Evolutionary conservation across 2,113 vertebrate genomes (phyloP), one percentile per base, ranked within the genome.

Genomic region (Pterophyllum scalare): DNA sequence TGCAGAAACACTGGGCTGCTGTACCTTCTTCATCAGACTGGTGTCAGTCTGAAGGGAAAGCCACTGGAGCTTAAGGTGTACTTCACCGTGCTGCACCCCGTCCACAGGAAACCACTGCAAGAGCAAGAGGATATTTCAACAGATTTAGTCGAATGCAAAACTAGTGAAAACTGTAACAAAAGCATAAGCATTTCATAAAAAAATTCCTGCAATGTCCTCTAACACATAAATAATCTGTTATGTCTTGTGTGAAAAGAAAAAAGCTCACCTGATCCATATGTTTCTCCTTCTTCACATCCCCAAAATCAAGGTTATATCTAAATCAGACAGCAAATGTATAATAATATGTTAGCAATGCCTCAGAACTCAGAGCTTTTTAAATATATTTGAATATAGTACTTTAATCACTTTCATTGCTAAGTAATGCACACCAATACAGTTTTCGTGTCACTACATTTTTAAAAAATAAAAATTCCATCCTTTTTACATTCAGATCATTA

Each of bases 21-120:
- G 19, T 62, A 95, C 95, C 94, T 95, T 61, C 10, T 60, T 91
- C 52, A 94, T 22, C 54, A 95, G 86, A 20, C 94, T 95, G 57
- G 90, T 85, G 82, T 97, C 92, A 1, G 94, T 80, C 20, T 95
- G 89, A 2, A 99, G 94, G 2, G 97, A 97, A 46, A 97, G 91
- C 98, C 98, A 99, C 91, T 98, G 96, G 6, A 99, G 94, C 74
- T 97, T 97, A 75, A 99, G 90, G 88, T 96, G 97, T 76, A 99
- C 88, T 76, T 95, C 93, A 62, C 98, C 97, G 0, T 92, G 95
- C 74, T 89, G 83, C 0, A 95, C 92, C 5, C 95, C 95, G 4
- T 97, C 96, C 90, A 99, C 94, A 31, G 93, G 76, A 90, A 97
- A 97, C 98, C 98, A 99, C 98, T 99, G 90, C 31, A 89, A 72